These are phyloP conservation scores for Cinara cedri DNA, from an alignment of 2,888 invertebrate species.

Conservation along the genomic window DNA sequence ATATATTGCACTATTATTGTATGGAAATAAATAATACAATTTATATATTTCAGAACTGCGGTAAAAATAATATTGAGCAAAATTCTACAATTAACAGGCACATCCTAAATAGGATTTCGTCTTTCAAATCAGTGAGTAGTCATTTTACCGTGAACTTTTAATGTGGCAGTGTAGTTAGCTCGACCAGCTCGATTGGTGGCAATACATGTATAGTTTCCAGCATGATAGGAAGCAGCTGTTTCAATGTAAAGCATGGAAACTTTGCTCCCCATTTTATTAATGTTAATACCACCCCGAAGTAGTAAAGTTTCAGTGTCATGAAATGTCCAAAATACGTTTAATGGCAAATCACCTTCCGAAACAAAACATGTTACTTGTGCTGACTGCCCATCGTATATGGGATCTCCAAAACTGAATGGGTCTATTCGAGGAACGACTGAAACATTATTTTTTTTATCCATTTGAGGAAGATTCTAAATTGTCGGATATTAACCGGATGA, in stretches of 20 bases:
- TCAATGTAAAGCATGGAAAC: conserved; percentile 61
- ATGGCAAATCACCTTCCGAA: conserved; percentile 62
- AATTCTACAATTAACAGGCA: conserved; percentile 31
- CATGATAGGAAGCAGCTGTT: conserved; percentile 61
- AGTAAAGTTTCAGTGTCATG: conserved; percentile 63
- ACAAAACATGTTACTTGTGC: conserved; percentile 62
- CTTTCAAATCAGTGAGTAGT: conserved; percentile 1
- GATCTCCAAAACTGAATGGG: conserved; percentile 61
- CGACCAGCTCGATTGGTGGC: conserved; percentile 63
- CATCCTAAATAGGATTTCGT: neutral
- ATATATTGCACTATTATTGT: neutral
- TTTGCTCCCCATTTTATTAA: conserved; percentile 64
- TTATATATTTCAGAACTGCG: neutral
- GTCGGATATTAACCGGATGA: conserved; percentile 16
- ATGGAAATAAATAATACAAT: neutral
- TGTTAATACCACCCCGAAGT: conserved; percentile 61
- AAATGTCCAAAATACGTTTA: conserved; percentile 64
- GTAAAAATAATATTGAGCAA: conserved; percentile 1
- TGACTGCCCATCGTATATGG: conserved; percentile 60
- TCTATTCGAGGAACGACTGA: conserved; percentile 80
- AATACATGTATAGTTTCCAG: conserved; percentile 63
- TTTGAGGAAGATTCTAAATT: conserved; percentile 5
- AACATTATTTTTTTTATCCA: conserved; percentile 60
- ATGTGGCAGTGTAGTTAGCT: conserved; percentile 61
- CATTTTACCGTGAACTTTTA: conserved; percentile 57